These are phyloP conservation scores for Euthynnus affinis DNA, from an alignment of 2,797 vertebrate species.

Conservation along the genomic window DNA sequence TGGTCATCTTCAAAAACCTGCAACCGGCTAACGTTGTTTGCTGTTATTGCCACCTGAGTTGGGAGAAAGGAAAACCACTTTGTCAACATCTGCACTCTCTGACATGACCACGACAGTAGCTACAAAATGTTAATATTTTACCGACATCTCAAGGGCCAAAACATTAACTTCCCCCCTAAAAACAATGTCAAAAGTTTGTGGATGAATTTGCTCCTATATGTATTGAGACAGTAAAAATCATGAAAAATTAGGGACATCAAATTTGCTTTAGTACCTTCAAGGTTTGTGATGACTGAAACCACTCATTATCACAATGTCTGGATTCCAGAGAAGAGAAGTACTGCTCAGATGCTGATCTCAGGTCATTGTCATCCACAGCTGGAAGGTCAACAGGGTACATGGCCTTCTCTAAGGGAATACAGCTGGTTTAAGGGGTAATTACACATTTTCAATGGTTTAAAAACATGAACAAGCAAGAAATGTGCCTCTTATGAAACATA, in stretches of 20 bases:
- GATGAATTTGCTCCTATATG: no score
- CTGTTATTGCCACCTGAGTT: conserved; percentile 74
- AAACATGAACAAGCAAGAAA: background rate
- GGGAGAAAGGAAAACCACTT: conserved; percentile 4
- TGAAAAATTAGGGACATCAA: background rate
- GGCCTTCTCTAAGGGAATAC: background rate
- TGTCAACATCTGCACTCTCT: background rate
- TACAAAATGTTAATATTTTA: background rate
- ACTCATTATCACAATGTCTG: conserved; percentile 12
- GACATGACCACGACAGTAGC: no score
- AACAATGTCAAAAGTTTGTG: background rate
- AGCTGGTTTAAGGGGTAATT: background rate
- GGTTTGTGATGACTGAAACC: conserved; percentile 57
- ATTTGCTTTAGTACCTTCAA: conserved; percentile 61
- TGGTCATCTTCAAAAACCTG: conserved; percentile 77
- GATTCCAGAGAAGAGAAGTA: conserved; percentile 68
- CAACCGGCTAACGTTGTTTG: conserved; percentile 66
- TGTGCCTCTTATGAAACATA: no score
- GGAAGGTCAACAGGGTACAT: conserved; percentile 83
- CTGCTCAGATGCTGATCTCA: conserved; percentile 61
- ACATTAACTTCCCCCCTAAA: background rate
- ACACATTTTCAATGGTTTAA: background rate
- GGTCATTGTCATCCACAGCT: conserved; percentile 51
- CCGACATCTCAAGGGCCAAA: background rate
- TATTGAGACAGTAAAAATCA: background rate